phyloP scores from a whole-genome alignment of 2,797 vertebrate species.

The Schizopygopsis malacanthus region DNA sequence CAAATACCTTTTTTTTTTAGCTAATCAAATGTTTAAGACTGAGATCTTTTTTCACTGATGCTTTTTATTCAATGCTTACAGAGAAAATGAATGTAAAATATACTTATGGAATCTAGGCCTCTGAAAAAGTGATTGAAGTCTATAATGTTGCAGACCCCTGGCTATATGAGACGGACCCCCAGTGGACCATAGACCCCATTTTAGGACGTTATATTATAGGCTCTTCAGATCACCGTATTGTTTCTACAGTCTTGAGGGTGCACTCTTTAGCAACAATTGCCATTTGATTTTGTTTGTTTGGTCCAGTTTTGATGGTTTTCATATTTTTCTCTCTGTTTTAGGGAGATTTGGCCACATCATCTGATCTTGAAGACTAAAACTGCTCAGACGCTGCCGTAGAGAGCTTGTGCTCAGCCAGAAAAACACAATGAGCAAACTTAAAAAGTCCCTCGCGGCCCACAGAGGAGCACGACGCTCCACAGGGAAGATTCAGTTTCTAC shows the following conservation, averaged over 20 bases:
- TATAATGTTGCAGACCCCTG: neutral
- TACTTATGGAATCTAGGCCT: neutral
- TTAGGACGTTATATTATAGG: neutral
- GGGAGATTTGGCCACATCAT: neutral
- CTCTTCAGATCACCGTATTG: neutral
- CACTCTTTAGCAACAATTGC: neutral
- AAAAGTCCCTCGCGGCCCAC: neutral
- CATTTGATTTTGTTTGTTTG: neutral
- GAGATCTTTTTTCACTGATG: neutral
- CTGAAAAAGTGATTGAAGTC: neutral
- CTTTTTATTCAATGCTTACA: neutral
- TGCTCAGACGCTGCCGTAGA: neutral
- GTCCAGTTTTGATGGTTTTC: neutral
- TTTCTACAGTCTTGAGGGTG: neutral
- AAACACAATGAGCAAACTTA: constrained; percentile 7
- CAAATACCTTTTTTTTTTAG: too few relatives aligned
- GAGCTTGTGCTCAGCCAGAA: constrained; percentile 8
- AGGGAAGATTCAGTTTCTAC: neutral
- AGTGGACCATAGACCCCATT: neutral
- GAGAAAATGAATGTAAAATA: neutral
- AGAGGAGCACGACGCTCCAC: constrained; percentile 15
- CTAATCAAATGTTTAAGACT: neutral
- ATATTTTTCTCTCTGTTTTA: constrained; percentile 11
- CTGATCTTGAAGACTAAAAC: neutral
- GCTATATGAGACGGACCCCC: neutral